Conservation (phyloP, 2,888 invertebrate genomes). For the Frankliniella intonsa region DNA sequence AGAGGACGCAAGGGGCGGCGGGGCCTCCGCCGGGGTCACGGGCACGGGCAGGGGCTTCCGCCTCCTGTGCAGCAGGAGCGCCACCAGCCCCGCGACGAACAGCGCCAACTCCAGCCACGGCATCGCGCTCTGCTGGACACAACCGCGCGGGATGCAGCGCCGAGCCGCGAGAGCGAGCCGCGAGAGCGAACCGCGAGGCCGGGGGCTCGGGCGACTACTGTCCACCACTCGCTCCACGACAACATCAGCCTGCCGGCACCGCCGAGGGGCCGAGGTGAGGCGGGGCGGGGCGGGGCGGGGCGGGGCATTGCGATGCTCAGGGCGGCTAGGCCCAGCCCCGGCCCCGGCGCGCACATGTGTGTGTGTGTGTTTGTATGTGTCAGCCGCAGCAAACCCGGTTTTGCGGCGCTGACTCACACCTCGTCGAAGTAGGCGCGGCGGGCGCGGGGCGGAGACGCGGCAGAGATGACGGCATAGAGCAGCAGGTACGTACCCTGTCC, state of each 20-base stretch:
- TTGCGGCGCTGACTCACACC: too few species aligned
- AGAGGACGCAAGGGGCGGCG: not conserved
- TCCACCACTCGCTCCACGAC: not conserved
- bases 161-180: not conserved
- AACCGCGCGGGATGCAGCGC: too few species aligned
- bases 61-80: conserved; percentile 50
- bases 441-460: too few species aligned
- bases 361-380: not conserved
- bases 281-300: too few species aligned
- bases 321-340: not conserved
- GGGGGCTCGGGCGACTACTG: not conserved
- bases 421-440: too few species aligned
- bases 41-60: conserved; percentile 46
- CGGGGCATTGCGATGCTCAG: too few species aligned
- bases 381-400: not conserved
- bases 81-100: conserved; percentile 51
- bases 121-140: not conserved
- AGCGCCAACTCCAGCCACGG: conserved; percentile 28
- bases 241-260: not conserved
- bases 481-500: too few species aligned
- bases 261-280: not conserved
- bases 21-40: not conserved
- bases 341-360: not conserved
- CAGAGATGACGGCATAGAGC: too few species aligned
- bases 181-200: not conserved